These are phyloP conservation scores for Sebastes jordani DNA, from an alignment of 2,797 vertebrate genomes.

Conservation along the genomic window DNA sequence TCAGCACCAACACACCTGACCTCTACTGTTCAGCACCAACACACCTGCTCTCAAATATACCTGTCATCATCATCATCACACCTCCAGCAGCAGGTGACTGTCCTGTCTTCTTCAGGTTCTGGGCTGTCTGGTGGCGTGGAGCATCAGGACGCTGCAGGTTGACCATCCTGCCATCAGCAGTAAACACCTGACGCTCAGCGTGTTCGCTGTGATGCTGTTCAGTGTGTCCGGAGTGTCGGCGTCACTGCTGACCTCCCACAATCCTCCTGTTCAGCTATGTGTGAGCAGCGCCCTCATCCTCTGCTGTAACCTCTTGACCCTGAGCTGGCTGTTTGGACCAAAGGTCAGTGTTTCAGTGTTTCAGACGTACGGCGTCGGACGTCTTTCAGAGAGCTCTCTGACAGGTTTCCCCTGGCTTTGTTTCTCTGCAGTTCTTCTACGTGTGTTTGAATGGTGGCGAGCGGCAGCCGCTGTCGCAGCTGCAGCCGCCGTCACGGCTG, in stretches of 20 bases:
- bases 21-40: no score
- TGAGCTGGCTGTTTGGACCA: slow-evolving; percentile 87
- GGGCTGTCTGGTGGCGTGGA: slow-evolving; percentile 90
- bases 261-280: slow-evolving; percentile 90
- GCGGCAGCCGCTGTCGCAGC: neutral
- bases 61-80: no score
- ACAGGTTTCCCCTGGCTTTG: neutral
- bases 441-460: neutral
- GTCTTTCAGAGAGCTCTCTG: neutral
- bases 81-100: no score
- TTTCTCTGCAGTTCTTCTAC: neutral
- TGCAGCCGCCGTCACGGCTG: neutral
- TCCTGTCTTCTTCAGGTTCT: slow-evolving; percentile 81
- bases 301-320: slow-evolving; percentile 86
- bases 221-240: slow-evolving; percentile 83
- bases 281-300: slow-evolving; percentile 88
- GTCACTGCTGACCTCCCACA: slow-evolving; percentile 87
- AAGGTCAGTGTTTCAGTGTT: slow-evolving; percentile 76
- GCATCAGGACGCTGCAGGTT: slow-evolving; percentile 82
- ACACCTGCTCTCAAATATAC: no score
- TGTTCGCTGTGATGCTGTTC: slow-evolving; percentile 87
- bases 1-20: no score
- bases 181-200: slow-evolving; percentile 83
- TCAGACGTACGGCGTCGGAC: no score
- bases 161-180: slow-evolving; percentile 76